These are phyloP conservation scores for Forficula auricularia DNA, from an alignment of 1,140 invertebrate genomes.

Conservation along the genomic window DNA sequence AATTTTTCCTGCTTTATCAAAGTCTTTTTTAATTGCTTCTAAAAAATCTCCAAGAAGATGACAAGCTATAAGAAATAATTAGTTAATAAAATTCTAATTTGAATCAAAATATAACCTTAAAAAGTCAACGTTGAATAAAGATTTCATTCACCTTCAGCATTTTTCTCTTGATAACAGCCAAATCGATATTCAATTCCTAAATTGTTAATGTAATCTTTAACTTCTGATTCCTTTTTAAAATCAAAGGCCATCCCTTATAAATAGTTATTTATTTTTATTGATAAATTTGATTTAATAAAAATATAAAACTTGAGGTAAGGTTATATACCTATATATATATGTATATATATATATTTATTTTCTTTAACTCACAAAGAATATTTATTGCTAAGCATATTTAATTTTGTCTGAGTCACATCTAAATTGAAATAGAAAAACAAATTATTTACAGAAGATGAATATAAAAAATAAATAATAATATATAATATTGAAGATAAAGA, in stretches of 20 bases:
- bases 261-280: too few relatives aligned
- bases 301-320: too few relatives aligned
- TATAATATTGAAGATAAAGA: too few relatives aligned
- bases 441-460: too few relatives aligned
- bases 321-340: too few relatives aligned
- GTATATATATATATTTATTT: too few relatives aligned
- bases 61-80: conserved; percentile 47
- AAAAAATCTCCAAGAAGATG: conserved; percentile 77
- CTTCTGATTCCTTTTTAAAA: conserved; percentile 67
- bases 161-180: conserved; percentile 70
- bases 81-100: conserved; percentile 1
- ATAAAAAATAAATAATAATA: too few relatives aligned
- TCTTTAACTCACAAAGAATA: too few relatives aligned
- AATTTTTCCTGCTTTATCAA: conserved; percentile 52
- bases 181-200: conserved; percentile 81
- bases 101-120: not conserved
- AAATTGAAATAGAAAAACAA: too few relatives aligned
- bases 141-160: conserved; percentile 44
- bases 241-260: conserved; percentile 36
- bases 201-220: conserved; percentile 73
- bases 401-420: too few relatives aligned
- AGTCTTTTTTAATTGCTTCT: conserved; percentile 63
- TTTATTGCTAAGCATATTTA: too few relatives aligned
- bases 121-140: not conserved
- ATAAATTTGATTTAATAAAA: too few relatives aligned